These are phyloP conservation scores for Temnothorax rugatulus DNA, from an alignment of 2,888 invertebrate species.

Conservation along the genomic window DNA sequence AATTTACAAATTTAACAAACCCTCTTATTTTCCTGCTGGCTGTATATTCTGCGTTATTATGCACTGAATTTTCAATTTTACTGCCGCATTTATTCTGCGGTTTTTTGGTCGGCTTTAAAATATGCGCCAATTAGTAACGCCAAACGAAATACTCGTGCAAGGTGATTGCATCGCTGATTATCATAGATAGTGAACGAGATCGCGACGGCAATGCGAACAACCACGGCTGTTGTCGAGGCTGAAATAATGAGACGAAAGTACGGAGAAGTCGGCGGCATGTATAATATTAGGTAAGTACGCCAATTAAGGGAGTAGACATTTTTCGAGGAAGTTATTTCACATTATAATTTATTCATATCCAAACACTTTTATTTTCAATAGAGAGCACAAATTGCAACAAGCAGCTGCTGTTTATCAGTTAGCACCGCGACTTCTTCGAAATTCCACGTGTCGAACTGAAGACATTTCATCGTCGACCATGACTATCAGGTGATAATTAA, in stretches of 20 bases:
- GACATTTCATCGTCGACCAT: not conserved
- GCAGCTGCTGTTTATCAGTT: constrained; percentile 16
- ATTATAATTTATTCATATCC: constrained; percentile 17
- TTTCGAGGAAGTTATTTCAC: not conserved
- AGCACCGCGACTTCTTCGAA: constrained; percentile 31
- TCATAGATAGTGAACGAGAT: constrained; percentile 87
- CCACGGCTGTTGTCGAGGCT: constrained; percentile 86
- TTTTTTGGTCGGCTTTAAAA: constrained; percentile 30
- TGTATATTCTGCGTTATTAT: not conserved
- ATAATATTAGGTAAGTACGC: constrained; percentile 86
- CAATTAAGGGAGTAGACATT: not conserved
- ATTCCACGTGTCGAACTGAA: constrained; percentile 22
- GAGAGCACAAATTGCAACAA: constrained; percentile 41
- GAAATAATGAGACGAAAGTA: constrained; percentile 88
- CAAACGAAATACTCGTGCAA: constrained; percentile 33
- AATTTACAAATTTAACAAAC: constrained; percentile 25
- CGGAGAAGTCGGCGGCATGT: constrained; percentile 89
- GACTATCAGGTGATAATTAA: constrained; percentile 29
- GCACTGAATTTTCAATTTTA: constrained; percentile 30
- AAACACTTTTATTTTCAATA: constrained; percentile 9
- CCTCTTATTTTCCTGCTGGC: not conserved
- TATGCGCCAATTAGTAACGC: constrained; percentile 41
- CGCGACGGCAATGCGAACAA: constrained; percentile 86
- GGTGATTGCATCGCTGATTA: constrained; percentile 47
- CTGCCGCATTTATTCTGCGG: constrained; percentile 5